Percentiles rank a stretch among this genome's conserved stretches.
Evolutionary conservation across 2,113 vertebrate genomes (phyloP).

Genomic region (Hyperopisus bebe): DNA sequence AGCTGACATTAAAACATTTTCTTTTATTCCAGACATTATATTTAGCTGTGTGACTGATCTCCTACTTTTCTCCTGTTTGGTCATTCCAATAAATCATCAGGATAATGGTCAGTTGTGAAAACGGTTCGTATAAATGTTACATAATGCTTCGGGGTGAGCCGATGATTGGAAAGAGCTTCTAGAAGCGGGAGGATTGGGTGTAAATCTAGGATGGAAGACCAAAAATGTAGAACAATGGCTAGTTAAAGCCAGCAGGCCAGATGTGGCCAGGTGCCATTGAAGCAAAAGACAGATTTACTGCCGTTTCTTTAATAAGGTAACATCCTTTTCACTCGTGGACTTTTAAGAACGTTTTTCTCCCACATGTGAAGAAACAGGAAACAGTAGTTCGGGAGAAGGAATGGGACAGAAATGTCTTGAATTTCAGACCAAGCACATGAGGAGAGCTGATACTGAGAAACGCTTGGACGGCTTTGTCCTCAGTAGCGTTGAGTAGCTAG

Average conservation of each 20-base stretch:
- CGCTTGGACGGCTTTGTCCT: background rate
- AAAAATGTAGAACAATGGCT: conserved; percentile 26
- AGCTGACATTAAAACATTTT: background rate
- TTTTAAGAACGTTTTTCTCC: conserved; percentile 49
- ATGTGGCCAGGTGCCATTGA: conserved; percentile 58
- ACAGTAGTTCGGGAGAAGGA: conserved; percentile 25
- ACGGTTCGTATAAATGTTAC: background rate
- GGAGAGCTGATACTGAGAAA: background rate
- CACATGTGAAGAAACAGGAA: conserved; percentile 46
- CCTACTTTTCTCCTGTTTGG: background rate
- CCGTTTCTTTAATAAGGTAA: conserved; percentile 64
- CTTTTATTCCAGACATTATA: background rate
- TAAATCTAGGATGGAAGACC: conserved; percentile 12
- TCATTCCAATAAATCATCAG: background rate
- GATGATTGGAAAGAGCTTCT: conserved; percentile 12
- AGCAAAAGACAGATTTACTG: conserved; percentile 59
- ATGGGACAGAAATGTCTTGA: conserved; percentile 21
- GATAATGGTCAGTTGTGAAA: background rate
- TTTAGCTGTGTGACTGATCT: background rate
- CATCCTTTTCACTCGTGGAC: conserved; percentile 65
- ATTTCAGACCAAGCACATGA: conserved; percentile 2
- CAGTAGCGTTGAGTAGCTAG: background rate
- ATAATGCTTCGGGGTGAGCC: background rate
- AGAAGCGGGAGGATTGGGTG: conserved; percentile 5
- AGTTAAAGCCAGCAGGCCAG: conserved; percentile 37